Percentiles rank a stretch among this genome's conserved stretches.
phyloP scores from a whole-genome alignment of 2,797 vertebrate species.

The Cetoscarus ocellatus region DNA sequence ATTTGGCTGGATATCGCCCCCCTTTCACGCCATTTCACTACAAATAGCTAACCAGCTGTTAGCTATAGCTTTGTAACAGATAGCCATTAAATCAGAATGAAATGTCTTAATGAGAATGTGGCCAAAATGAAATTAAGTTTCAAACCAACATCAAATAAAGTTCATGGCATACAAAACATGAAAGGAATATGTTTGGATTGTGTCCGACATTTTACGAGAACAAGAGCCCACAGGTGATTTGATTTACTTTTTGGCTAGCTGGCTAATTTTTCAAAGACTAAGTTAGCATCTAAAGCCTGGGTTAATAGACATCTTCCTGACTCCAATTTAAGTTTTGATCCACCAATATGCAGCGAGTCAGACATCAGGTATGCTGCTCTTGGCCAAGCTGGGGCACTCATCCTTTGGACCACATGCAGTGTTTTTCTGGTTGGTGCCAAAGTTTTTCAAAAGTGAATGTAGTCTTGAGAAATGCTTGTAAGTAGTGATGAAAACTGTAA shows the following conservation, averaged over 20 bases:
- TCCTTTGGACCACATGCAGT: constrained; percentile 14
- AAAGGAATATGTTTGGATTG: no score
- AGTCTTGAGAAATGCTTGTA: constrained; percentile 70
- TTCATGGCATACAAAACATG: no score
- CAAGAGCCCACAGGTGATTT: background rate
- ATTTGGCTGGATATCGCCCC: no score
- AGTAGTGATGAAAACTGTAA: constrained; percentile 59
- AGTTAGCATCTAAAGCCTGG: background rate
- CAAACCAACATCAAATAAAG: no score
- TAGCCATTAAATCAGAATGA: background rate
- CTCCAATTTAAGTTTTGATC: background rate
- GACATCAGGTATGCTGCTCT: background rate
- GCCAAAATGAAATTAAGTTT: no score
- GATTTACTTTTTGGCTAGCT: background rate
- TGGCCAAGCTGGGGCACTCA: background rate
- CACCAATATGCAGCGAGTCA: background rate
- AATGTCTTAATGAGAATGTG: background rate
- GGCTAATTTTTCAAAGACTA: background rate
- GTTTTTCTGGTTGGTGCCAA: constrained; percentile 48
- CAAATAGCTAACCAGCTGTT: background rate
- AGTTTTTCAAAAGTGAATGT: constrained; percentile 61
- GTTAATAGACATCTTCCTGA: background rate
- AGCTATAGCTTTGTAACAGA: background rate
- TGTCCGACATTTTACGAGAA: no score
- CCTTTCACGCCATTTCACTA: background rate